Evolutionary conservation across 2,113 vertebrate genomes (phyloP).

Genomic region (Beaufortia kweichowensis): DNA sequence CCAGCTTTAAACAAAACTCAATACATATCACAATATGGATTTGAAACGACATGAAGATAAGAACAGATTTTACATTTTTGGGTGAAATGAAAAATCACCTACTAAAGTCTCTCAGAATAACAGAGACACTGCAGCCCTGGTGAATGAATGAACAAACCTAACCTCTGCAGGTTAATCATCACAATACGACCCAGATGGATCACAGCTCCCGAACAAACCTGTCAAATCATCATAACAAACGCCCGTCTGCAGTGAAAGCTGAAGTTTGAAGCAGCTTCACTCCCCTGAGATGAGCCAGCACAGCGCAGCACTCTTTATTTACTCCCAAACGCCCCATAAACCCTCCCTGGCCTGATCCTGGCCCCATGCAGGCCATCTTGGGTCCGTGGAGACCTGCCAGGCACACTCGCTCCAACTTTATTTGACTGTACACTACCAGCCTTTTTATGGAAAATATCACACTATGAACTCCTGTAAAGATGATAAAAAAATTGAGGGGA

Average conservation of each 20-base stretch:
- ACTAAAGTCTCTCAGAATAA: not conserved
- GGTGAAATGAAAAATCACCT: not conserved
- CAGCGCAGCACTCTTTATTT: constrained; percentile 39
- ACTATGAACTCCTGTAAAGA: constrained; percentile 17
- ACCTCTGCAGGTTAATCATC: constrained; percentile 5
- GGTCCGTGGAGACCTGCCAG: constrained; percentile 36
- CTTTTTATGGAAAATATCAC: constrained; percentile 35
- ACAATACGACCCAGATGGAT: not conserved
- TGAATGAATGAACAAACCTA: not conserved
- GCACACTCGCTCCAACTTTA: constrained; percentile 20
- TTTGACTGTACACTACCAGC: constrained; percentile 7
- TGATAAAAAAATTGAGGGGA: not conserved
- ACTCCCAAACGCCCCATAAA: constrained; percentile 40
- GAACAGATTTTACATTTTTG: too few species aligned
- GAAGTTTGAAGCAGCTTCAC: not conserved
- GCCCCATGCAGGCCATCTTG: constrained; percentile 37
- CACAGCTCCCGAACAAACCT: not conserved
- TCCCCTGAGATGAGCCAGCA: not conserved
- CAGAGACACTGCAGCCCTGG: not conserved
- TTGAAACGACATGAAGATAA: too few species aligned
- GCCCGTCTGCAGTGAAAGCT: constrained; percentile 15
- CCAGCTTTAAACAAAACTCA: too few species aligned
- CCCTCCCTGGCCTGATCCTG: constrained; percentile 38
- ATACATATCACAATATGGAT: too few species aligned
- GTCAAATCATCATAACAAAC: constrained; percentile 16